Percentiles rank a stretch among this genome's conserved stretches.
Conservation (phyloP, 2,113 vertebrate species). For the Alexandromys fortis region DNA sequence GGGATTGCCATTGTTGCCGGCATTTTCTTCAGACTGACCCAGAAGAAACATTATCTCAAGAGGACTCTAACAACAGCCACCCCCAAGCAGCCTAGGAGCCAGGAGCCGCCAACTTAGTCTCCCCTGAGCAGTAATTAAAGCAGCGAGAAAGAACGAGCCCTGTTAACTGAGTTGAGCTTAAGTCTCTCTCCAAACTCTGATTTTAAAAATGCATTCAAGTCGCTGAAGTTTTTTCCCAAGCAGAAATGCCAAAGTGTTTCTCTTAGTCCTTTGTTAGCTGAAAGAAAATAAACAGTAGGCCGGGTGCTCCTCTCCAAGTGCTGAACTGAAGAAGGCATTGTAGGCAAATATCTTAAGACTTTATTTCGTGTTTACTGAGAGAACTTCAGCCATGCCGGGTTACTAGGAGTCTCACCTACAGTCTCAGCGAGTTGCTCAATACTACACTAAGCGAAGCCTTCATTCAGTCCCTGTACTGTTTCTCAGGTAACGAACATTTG, state of each 20-base stretch:
- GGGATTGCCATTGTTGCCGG: conserved; percentile 70
- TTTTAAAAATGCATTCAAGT: conserved; percentile 36
- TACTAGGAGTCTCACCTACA: background rate
- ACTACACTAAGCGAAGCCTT: background rate
- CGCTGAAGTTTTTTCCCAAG: conserved; percentile 23
- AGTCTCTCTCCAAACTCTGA: conserved; percentile 35
- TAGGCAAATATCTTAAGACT: conserved; percentile 25
- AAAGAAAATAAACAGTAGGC: conserved; percentile 61
- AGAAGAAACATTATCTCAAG: conserved; percentile 72
- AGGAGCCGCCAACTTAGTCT: conserved; percentile 59
- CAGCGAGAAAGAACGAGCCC: background rate
- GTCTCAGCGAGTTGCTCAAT: background rate
- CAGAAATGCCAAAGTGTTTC: conserved; percentile 27
- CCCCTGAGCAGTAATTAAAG: conserved; percentile 67
- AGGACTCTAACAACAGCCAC: conserved; percentile 46
- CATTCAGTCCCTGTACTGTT: accelerated
- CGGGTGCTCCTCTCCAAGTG: conserved; percentile 24
- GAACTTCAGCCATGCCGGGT: background rate
- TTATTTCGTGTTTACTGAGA: conserved; percentile 49
- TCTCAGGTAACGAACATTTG: background rate
- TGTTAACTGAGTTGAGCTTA: conserved; percentile 51
- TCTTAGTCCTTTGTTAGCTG: conserved; percentile 33
- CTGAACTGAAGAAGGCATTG: conserved; percentile 56
- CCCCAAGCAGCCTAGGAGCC: conserved; percentile 48
- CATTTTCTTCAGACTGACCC: conserved; percentile 66